Evolutionary conservation across 2,888 invertebrate genomes (phyloP).

Genomic region (Criorhina ranunculi): DNA sequence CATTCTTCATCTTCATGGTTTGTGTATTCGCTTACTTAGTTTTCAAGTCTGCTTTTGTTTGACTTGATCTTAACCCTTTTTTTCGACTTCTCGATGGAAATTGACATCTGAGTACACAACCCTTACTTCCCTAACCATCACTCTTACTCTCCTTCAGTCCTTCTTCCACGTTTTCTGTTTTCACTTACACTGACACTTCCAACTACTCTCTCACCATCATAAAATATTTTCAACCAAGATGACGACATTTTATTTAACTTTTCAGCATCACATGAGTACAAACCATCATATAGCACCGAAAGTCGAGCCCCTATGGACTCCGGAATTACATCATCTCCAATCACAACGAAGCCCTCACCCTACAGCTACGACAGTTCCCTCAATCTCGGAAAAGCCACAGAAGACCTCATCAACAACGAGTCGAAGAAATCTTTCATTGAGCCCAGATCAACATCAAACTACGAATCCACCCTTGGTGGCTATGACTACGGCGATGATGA

Average conservation of each 20-base stretch:
- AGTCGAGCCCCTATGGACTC: constrained; percentile 79
- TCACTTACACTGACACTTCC: too few relatives aligned
- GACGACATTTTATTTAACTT: not conserved
- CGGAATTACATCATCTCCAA: constrained; percentile 72
- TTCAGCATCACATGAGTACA: constrained; percentile 84
- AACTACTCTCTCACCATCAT: not conserved
- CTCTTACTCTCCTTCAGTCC: too few relatives aligned
- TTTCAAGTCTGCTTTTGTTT: too few relatives aligned
- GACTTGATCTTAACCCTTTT: too few relatives aligned
- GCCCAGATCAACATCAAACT: constrained; percentile 71
- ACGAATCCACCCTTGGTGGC: constrained; percentile 68
- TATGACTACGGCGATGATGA: constrained; percentile 83
- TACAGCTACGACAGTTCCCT: constrained; percentile 78
- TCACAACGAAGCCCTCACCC: constrained; percentile 77
- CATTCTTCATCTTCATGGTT: too few relatives aligned
- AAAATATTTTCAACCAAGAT: not conserved
- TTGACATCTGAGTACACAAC: too few relatives aligned
- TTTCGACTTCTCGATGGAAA: too few relatives aligned
- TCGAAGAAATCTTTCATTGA: constrained; percentile 76
- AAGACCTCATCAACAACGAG: constrained; percentile 77
- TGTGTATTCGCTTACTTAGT: too few relatives aligned
- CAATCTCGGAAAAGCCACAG: constrained; percentile 70
- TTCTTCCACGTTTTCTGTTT: too few relatives aligned
- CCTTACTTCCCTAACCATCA: too few relatives aligned
- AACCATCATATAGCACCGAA: constrained; percentile 82